Conservation (phyloP, 2,113 vertebrate species). For the Narcine bancroftii region DNA sequence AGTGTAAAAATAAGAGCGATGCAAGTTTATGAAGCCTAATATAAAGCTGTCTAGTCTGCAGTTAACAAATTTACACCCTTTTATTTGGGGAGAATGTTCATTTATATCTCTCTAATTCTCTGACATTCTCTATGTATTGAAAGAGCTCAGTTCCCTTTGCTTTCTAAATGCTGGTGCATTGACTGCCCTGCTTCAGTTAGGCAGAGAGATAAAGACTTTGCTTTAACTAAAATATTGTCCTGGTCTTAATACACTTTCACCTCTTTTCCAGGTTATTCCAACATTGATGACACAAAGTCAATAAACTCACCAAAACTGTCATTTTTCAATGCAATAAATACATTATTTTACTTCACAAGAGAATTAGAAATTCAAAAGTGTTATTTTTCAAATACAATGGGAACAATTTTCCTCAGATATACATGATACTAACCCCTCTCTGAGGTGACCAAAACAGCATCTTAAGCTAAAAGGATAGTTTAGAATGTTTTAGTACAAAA, state of each 20-base stretch:
- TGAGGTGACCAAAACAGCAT: no score
- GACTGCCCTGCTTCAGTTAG: not conserved
- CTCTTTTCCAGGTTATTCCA: not conserved
- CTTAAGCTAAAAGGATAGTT: no score
- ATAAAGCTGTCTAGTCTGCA: no score
- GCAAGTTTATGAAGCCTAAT: no score
- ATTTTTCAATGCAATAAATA: not conserved
- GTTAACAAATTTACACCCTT: no score
- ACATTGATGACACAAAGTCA: not conserved
- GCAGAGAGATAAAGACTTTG: not conserved
- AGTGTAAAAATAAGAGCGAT: not conserved
- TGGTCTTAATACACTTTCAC: not conserved
- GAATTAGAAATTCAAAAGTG: not conserved
- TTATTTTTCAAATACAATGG: not conserved
- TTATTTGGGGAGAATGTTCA: no score
- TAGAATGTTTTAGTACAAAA: no score
- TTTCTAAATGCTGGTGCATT: not conserved
- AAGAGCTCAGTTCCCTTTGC: no score
- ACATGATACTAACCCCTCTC: no score
- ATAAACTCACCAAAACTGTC: not conserved
- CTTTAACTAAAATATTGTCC: not conserved
- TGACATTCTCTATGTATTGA: no score
- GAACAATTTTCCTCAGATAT: no score
- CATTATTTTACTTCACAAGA: not conserved
- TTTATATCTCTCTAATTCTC: no score